Conservation (phyloP, 2,113 vertebrate species). For the Scomber scombrus region DNA sequence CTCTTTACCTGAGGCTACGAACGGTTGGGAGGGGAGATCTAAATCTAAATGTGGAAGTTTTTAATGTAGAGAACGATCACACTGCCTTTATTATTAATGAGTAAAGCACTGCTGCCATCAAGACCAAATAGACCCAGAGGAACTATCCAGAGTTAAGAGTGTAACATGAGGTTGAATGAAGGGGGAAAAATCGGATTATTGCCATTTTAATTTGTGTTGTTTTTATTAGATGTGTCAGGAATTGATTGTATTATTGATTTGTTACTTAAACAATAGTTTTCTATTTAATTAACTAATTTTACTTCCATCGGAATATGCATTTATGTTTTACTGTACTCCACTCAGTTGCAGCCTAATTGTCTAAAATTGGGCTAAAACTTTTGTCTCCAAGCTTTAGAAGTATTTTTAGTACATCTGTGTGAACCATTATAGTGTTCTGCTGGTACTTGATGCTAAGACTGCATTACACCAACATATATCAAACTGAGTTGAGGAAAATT, state of each 20-base stretch:
- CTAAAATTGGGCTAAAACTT: too few relatives aligned
- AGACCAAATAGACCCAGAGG: constrained; percentile 68
- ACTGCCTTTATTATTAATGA: constrained; percentile 68
- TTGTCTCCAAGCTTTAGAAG: not conserved
- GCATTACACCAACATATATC: not conserved
- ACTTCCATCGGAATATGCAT: not conserved
- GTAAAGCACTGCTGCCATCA: constrained; percentile 60
- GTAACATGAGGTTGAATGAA: constrained; percentile 29
- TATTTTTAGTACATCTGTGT: not conserved
- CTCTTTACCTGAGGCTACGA: constrained; percentile 74
- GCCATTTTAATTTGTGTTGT: constrained; percentile 4
- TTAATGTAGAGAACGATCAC: constrained; percentile 72
- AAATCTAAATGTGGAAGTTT: constrained; percentile 75
- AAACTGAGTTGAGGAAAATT: too few relatives aligned
- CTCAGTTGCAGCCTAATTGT: not conserved
- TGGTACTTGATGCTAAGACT: not conserved
- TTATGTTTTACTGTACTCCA: not conserved
- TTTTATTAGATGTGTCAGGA: not conserved
- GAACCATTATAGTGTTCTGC: not conserved
- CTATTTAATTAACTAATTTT: not conserved
- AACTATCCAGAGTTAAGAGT: constrained; percentile 39
- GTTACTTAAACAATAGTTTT: not conserved
- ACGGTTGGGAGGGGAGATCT: constrained; percentile 37
- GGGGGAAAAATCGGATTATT: not conserved
- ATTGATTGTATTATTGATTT: not conserved